Base-by-base conservation (phyloP, 1,140 invertebrate species). In the Brachionus koreanus region DNA sequence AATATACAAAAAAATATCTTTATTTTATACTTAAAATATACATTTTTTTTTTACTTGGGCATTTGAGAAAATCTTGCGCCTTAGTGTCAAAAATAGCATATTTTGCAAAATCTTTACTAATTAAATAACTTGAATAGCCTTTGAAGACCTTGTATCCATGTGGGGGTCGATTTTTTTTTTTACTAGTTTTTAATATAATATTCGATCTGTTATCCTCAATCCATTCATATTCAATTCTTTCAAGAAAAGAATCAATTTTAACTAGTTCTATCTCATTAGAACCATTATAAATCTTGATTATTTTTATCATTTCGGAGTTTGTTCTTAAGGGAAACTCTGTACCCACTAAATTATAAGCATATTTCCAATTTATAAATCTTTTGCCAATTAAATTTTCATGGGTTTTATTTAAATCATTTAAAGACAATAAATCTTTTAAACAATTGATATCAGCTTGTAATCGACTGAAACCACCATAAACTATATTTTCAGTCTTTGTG, bases 51-150 rank as follows among this genome's bases (percentile, higher is more conserved):
- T n/a, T n/a, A n/a, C n/a, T n/a, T n/a, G n/a, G n/a, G n/a, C n/a
- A 87, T 7, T 85, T 35, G 25, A 87, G 83, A 1, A 87, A 79
- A 33, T 84, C 85, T 29, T 57, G 75, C 3, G 85, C 84, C 10
- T 67, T 19, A 5, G 57, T 12, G 69, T 85, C 83, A 37, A 83
- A 77, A 3, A 87, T 46, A 5, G 85, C 75, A 83, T 84, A 87
- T 5, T 86, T n/a, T 2, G 87, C 85, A 83, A 87, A 87, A 1
- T 23, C 63, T 37, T 85, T 77, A 35, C 85, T 86, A 83, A 86
- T 86, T 3, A 84, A 82, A 35, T 85, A 85, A 69, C 86, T 85
- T 5, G 86, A 86, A 42, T 84, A 85, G 12, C 86, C 87, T 57
- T 86, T 86, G 9, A 79, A 65, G 3, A 85, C 33, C 0, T 75